Percentiles rank a stretch among this genome's conserved stretches.
Conservation (phyloP, 2,797 vertebrate species). For the Neosilurus mollespiculum region DNA sequence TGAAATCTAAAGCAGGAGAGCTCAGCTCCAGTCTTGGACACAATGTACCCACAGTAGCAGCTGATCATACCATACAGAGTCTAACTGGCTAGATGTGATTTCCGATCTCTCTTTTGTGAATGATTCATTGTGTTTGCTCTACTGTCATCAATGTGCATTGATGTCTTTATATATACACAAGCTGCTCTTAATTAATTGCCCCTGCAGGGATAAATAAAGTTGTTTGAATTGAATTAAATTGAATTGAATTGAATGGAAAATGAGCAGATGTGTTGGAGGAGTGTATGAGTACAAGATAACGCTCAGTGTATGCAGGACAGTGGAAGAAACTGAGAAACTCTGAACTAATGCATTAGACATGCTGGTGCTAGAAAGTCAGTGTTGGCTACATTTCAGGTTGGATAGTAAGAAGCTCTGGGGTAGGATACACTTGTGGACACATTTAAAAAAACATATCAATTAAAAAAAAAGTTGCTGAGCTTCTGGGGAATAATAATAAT, state of each 20-base stretch:
- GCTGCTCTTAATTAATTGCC: too few species aligned
- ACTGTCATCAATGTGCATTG: too few species aligned
- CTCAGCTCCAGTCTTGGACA: neutral
- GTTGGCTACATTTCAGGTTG: neutral
- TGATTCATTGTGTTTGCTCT: too few species aligned
- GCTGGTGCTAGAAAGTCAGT: neutral
- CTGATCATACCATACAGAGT: too few species aligned
- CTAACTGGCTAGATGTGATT: too few species aligned
- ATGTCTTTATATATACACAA: too few species aligned
- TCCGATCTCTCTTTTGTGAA: too few species aligned
- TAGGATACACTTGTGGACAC: neutral
- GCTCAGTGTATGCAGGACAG: neutral
- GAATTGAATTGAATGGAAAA: too few species aligned
- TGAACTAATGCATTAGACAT: neutral
- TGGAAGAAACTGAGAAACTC: neutral
- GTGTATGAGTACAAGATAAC: neutral
- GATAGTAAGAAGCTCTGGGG: neutral
- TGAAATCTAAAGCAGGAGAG: neutral
- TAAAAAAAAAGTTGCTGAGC: too few species aligned
- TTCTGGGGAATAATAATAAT: neutral
- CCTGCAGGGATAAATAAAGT: too few species aligned
- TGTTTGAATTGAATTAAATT: too few species aligned
- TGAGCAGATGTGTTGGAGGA: constrained; percentile 4
- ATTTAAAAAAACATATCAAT: neutral
- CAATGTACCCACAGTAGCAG: neutral